Percentiles rank a stretch among this genome's conserved stretches.
These are phyloP conservation scores for Rhynchomys soricoides DNA, from an alignment of 2,113 vertebrate species.

Conservation along the genomic window DNA sequence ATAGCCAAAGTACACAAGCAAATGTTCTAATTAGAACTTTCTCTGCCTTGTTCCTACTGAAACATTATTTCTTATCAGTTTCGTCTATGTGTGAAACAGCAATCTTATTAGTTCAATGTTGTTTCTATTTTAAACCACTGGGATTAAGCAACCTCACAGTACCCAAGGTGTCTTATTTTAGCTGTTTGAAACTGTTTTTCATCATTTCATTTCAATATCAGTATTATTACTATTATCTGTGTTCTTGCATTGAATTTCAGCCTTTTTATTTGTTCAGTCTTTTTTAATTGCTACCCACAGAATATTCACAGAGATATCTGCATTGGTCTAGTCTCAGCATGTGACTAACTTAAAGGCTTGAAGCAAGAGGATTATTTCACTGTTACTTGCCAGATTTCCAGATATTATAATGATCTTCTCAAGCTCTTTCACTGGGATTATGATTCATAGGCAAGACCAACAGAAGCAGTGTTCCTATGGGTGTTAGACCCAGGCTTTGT, in stretches of 20 bases:
- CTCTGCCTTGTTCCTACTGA: neutral
- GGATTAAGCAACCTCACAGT: neutral
- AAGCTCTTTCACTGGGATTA: neutral
- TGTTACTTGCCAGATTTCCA: neutral
- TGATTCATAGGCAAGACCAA: neutral
- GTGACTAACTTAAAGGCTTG: neutral
- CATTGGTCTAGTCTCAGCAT: neutral
- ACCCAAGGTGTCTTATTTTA: neutral
- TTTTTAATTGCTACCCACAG: neutral
- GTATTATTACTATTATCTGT: neutral
- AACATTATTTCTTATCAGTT: neutral
- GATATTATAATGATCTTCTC: neutral
- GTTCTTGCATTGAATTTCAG: neutral
- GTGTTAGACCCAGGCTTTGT: neutral
- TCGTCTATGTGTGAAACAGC: neutral
- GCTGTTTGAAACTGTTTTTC: neutral
- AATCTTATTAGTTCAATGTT: neutral
- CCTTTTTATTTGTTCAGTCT: neutral
- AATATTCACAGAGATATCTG: neutral
- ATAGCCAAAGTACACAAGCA: neutral
- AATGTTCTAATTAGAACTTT: neutral
- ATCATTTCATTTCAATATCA: neutral
- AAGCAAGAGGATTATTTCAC: neutral
- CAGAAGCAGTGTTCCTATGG: neutral
- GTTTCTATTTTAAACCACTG: neutral